Evolutionary conservation across 2,113 vertebrate genomes (phyloP).

Genomic region (Gavialis gangeticus): DNA sequence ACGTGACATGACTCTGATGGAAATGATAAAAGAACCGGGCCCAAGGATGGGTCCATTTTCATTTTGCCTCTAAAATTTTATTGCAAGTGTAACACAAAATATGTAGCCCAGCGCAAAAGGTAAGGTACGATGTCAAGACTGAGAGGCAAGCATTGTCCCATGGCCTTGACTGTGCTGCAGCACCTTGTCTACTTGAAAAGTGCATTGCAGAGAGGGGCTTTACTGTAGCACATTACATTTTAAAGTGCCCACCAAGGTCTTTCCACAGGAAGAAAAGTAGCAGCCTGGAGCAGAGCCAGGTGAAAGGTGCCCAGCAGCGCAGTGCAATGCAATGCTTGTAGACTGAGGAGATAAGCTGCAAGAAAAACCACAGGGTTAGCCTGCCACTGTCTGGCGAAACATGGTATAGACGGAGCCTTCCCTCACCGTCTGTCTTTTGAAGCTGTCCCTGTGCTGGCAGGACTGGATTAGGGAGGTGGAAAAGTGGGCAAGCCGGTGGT

Average conservation of each 20-base stretch:
- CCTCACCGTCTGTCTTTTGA: neutral
- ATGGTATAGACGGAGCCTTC: neutral
- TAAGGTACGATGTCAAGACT: neutral
- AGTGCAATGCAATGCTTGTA: neutral
- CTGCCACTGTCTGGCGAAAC: constrained; percentile 60
- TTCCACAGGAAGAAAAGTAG: constrained; percentile 9
- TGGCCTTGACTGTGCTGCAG: neutral
- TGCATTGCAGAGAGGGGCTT: neutral
- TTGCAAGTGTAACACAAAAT: neutral
- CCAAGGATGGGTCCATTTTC: neutral
- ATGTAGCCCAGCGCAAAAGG: neutral
- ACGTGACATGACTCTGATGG: no score
- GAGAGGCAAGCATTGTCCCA: neutral
- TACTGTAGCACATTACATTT: constrained; percentile 63
- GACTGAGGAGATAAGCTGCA: neutral
- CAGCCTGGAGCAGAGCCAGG: constrained; percentile 13
- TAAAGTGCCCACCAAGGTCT: constrained; percentile 55
- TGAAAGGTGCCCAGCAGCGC: neutral
- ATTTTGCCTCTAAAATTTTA: neutral
- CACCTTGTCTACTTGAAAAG: neutral
- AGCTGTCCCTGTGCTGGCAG: neutral
- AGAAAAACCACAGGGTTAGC: constrained; percentile 3
- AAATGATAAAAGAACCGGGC: neutral
- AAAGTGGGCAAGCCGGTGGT: neutral
- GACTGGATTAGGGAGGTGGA: rapidly evolving